Conservation (phyloP, 2,113 vertebrate genomes). For the Leptodactylus fuscus region DNA sequence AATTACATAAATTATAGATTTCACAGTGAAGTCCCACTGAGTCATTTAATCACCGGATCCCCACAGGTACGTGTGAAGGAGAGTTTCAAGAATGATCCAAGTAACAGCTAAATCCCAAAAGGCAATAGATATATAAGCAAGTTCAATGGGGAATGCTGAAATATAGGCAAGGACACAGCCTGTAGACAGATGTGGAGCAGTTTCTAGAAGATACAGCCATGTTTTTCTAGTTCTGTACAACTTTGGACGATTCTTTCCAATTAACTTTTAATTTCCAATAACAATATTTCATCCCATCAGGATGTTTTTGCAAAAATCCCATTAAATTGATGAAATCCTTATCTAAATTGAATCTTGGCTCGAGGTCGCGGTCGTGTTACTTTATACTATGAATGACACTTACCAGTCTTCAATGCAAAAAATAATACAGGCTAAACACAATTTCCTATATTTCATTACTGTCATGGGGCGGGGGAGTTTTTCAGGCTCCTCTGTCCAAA, state of each 20-base stretch:
- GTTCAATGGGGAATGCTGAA: no score
- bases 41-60: no score
- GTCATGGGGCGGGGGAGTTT: constrained; percentile 54
- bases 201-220: no score
- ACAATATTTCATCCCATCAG: background rate
- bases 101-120: no score
- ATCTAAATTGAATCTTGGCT: constrained; percentile 19
- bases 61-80: no score
- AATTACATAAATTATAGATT: no score
- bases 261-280: background rate
- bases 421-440: constrained; percentile 28
- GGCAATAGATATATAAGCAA: no score
- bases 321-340: constrained; percentile 26
- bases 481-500: constrained; percentile 15
- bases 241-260: background rate
- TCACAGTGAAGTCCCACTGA: no score
- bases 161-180: no score
- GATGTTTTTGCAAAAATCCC: background rate
- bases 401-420: background rate
- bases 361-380: background rate
- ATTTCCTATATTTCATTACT: background rate
- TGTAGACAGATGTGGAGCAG: no score
- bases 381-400: constrained; percentile 26
- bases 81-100: no score
- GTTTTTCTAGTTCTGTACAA: no score